Evolutionary conservation across 30 jellyfish, hydroid and myxozoan genomes (phyloP), one percentile per base, ranked within the genome.

Genomic region (Chrysaora quinquecirrha): DNA sequence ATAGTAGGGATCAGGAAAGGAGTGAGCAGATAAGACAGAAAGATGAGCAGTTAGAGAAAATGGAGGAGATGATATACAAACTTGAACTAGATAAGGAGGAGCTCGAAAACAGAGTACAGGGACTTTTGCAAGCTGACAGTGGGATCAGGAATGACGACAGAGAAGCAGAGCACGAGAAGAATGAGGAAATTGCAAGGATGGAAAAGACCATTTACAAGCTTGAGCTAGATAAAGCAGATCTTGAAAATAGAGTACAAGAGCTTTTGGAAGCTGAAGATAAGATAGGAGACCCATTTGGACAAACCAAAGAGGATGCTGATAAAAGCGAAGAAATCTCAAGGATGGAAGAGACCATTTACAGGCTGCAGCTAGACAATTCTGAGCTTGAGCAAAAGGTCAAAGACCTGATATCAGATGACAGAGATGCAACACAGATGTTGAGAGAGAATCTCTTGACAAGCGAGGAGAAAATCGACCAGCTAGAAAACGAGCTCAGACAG

Each of bases 361-460:
- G 81, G 1, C 84, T 84, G 21, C 84, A 84, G 21, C 30, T 75
- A 9, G 88, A 84, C 47, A 73, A 50, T n/a, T 34, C 38, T 22
- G 88, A 64, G 50, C 95, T 84, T 16, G 71, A 34, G 28, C 68
- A 74, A 66, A 64, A 77, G 31, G 58, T 84, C 9, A 34, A 73
- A 12, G 90, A 80, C 48, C 76, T 80, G 4, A 48, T 80, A 16
- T 80, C 78, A 27, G 75, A 68, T 64, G 90, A 80, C 21, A 65
- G 30, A 23, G 83, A 43, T 34, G 77, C 48, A 21, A 54, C 32
- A 2, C 43, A 30, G n/a, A 79, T 65, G 7, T 34, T 69, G 70
- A 80, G 56, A 22, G 28, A 31, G 31, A 54, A 35, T 19, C 64
- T 65, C 6, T 25, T 48, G 18, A 84, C 47, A 11, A 64, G 35